phyloP scores from a whole-genome alignment of 2,888 invertebrate genomes.

The Mesodorylaimus sp. region DNA sequence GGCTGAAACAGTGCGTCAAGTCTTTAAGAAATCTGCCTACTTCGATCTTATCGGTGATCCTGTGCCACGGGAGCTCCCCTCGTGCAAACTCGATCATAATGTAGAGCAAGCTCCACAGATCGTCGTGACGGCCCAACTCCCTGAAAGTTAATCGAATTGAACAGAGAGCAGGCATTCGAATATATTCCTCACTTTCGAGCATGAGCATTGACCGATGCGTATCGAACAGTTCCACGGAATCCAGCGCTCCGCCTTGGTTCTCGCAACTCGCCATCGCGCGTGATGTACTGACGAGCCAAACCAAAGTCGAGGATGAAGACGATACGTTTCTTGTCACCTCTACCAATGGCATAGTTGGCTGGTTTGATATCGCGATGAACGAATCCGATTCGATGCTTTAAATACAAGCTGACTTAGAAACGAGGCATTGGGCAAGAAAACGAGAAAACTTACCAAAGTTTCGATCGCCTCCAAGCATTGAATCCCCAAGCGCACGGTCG shows the following conservation, averaged over 20 bases:
- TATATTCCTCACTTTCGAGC: too few species aligned
- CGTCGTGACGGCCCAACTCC: slow-evolving; percentile 96
- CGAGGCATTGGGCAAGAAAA: too few species aligned
- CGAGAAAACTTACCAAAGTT: too few species aligned
- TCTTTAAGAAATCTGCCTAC: too few species aligned
- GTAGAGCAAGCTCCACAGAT: slow-evolving; percentile 95
- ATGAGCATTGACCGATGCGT: slow-evolving; percentile 93
- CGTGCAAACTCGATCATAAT: slow-evolving; percentile 96
- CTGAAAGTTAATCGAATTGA: too few species aligned
- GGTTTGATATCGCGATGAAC: too few species aligned
- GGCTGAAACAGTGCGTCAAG: too few species aligned
- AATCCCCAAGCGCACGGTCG: slow-evolving; percentile 70
- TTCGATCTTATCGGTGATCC: neutral
- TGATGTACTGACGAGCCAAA: too few species aligned
- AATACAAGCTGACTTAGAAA: slow-evolving; percentile 60
- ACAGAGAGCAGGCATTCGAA: too few species aligned
- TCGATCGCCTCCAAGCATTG: slow-evolving; percentile 89
- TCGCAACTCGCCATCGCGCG: slow-evolving; percentile 63
- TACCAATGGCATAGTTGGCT: too few species aligned
- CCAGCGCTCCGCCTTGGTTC: slow-evolving; percentile 86
- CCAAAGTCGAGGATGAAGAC: slow-evolving; percentile 91
- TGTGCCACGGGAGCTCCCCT: slow-evolving; percentile 45
- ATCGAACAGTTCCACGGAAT: slow-evolving; percentile 76
- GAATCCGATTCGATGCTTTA: slow-evolving; percentile 7
- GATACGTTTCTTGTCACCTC: too few species aligned